Evolutionary conservation across 2,113 vertebrate species (phyloP).

Genomic region (Urocitellus parryii): DNA sequence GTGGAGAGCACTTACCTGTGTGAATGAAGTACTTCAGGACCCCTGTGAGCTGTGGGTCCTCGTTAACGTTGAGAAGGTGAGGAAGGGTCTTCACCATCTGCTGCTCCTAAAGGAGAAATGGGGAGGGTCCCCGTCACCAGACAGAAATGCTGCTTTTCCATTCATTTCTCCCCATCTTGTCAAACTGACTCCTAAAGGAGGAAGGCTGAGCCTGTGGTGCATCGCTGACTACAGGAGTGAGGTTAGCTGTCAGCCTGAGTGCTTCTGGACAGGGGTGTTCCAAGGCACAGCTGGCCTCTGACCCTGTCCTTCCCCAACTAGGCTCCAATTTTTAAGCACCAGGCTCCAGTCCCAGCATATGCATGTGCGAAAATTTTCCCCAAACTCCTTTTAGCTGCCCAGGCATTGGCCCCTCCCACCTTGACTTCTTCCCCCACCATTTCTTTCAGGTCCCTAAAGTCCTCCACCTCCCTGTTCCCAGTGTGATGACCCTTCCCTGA

Average conservation of each 20-base stretch:
- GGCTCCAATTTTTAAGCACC: background rate
- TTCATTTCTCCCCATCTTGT: rapidly evolving
- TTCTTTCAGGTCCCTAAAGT: background rate
- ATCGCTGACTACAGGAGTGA: background rate
- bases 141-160: rapidly evolving
- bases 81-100: slow-evolving; percentile 92
- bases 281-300: rapidly evolving
- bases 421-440: background rate
- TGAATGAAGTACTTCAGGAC: slow-evolving; percentile 93
- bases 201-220: background rate
- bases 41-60: slow-evolving; percentile 93
- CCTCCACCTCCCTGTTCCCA: background rate
- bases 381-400: no score
- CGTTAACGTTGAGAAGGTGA: slow-evolving; percentile 92
- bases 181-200: rapidly evolving
- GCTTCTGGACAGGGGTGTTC: background rate
- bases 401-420: background rate
- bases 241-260: background rate
- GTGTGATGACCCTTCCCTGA: rapidly evolving
- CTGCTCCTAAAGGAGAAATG: slow-evolving; percentile 87
- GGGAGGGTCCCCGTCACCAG: background rate
- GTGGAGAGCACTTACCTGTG: slow-evolving; percentile 83
- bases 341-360: background rate
- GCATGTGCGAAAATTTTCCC: no score
- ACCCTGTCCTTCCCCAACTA: background rate